Percentiles rank a stretch among this genome's conserved stretches.
Evolutionary conservation across 2,888 invertebrate genomes (phyloP).

Genomic region (Trilocha varians): DNA sequence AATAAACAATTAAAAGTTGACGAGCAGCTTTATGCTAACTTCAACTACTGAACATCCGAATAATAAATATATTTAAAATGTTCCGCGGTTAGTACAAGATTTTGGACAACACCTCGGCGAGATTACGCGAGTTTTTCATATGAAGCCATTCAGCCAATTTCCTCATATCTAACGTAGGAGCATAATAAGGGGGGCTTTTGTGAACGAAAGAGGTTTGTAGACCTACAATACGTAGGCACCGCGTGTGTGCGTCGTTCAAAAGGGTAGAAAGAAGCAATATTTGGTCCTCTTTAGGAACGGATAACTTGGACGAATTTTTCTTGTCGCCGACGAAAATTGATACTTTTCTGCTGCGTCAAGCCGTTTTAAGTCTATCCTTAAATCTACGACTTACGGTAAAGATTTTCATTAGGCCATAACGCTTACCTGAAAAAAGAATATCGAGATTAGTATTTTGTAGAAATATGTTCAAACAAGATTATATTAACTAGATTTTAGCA

Average conservation of each 20-base stretch:
- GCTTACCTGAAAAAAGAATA: slow-evolving; percentile 28
- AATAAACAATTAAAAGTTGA: too few species aligned
- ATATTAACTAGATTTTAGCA: neutral
- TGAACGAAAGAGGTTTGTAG: slow-evolving; percentile 63
- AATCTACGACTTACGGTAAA: slow-evolving; percentile 7
- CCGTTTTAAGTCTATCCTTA: too few species aligned
- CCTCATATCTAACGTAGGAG: slow-evolving; percentile 67
- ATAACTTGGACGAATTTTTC: slow-evolving; percentile 51
- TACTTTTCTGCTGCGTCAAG: slow-evolving; percentile 20
- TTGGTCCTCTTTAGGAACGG: slow-evolving; percentile 40
- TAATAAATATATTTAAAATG: neutral
- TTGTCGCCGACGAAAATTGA: slow-evolving; percentile 38
- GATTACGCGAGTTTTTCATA: slow-evolving; percentile 70
- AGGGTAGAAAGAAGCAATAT: slow-evolving; percentile 46
- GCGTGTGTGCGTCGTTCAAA: slow-evolving; percentile 39
- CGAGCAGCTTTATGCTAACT: too few species aligned
- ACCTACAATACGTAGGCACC: slow-evolving; percentile 59
- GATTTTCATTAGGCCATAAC: slow-evolving; percentile 8
- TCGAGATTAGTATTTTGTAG: neutral
- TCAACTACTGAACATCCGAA: too few species aligned
- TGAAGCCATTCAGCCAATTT: slow-evolving; percentile 71
- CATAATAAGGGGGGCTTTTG: slow-evolving; percentile 69
- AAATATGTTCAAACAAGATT: neutral
- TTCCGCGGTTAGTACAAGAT: slow-evolving; percentile 50
- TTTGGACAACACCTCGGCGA: slow-evolving; percentile 53